Percentiles rank a stretch among this genome's conserved stretches.
Evolutionary conservation across 2,888 invertebrate genomes (phyloP).

Genomic region (Trisateles emortualis): DNA sequence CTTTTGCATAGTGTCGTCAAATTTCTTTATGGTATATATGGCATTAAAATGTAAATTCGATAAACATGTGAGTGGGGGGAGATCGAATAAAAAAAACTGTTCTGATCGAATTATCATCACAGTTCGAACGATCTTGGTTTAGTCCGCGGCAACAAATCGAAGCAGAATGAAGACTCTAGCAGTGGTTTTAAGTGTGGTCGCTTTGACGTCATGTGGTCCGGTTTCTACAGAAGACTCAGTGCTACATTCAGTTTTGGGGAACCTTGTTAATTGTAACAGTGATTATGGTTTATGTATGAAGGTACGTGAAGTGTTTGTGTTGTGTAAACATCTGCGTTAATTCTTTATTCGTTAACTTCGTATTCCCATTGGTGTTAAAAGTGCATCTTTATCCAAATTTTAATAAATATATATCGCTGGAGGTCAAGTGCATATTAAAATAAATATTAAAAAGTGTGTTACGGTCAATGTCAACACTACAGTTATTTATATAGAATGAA

Average conservation of each 20-base stretch:
- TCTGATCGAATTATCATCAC: constrained; percentile 75
- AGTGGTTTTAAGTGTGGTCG: constrained; percentile 69
- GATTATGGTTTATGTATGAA: constrained; percentile 78
- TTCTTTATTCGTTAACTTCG: not conserved
- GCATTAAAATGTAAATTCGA: constrained; percentile 77
- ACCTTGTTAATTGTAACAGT: constrained; percentile 78
- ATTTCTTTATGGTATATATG: constrained; percentile 68
- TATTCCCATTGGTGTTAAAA: not conserved
- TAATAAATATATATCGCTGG: not conserved
- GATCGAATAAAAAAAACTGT: constrained; percentile 81
- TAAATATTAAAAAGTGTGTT: not conserved
- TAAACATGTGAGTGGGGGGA: constrained; percentile 74
- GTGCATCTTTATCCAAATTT: not conserved
- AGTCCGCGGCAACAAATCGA: constrained; percentile 49
- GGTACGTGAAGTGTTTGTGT: constrained; percentile 65
- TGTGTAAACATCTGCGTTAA: constrained; percentile 20
- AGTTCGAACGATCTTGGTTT: constrained; percentile 74
- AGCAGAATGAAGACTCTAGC: constrained; percentile 73
- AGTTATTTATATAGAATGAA: too few species aligned
- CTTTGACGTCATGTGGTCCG: constrained; percentile 65
- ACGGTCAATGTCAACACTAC: too few species aligned
- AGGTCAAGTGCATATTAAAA: not conserved
- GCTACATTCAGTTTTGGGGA: constrained; percentile 64
- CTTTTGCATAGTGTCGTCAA: constrained; percentile 74
- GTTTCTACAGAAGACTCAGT: constrained; percentile 72